phyloP scores from a whole-genome alignment of 2,888 invertebrate species.

The Drosophila stalkeri region DNA sequence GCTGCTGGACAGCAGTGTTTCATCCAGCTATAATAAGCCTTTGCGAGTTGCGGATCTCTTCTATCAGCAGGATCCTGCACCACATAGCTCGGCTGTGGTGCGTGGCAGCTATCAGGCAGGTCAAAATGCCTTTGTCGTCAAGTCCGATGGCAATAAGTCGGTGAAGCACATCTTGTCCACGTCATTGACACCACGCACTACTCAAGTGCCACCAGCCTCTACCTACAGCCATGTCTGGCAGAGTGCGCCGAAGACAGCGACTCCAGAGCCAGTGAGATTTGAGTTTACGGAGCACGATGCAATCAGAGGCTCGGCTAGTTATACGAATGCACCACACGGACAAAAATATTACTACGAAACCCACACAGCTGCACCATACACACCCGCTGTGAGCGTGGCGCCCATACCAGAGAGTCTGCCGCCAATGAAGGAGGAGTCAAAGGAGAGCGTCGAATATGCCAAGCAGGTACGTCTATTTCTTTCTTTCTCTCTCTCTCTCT shows the following conservation, averaged over 20 bases:
- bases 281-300: constrained; percentile 84
- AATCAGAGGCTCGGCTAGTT: constrained; percentile 75
- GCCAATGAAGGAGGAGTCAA: constrained; percentile 62
- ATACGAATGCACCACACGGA: constrained; percentile 77
- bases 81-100: constrained; percentile 64
- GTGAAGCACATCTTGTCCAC: constrained; percentile 76
- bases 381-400: constrained; percentile 29
- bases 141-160: constrained; percentile 81
- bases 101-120: constrained; percentile 81
- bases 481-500: too few species aligned
- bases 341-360: constrained; percentile 62
- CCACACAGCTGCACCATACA: constrained; percentile 45
- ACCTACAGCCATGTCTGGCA: constrained; percentile 58
- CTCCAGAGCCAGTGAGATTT: constrained; percentile 81
- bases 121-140: constrained; percentile 80
- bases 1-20: constrained; percentile 43
- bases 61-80: constrained; percentile 72
- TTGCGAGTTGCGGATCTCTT: constrained; percentile 69
- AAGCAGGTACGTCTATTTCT: constrained; percentile 65
- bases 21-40: constrained; percentile 59
- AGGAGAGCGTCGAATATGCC: constrained; percentile 73
- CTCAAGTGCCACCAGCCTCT: constrained; percentile 38
- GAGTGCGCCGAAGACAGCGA: constrained; percentile 58
- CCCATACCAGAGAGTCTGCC: constrained; percentile 33
- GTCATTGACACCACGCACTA: constrained; percentile 43